phyloP scores from a whole-genome alignment of 2,113 vertebrate species.

The Coryphaenoides rupestris region DNA sequence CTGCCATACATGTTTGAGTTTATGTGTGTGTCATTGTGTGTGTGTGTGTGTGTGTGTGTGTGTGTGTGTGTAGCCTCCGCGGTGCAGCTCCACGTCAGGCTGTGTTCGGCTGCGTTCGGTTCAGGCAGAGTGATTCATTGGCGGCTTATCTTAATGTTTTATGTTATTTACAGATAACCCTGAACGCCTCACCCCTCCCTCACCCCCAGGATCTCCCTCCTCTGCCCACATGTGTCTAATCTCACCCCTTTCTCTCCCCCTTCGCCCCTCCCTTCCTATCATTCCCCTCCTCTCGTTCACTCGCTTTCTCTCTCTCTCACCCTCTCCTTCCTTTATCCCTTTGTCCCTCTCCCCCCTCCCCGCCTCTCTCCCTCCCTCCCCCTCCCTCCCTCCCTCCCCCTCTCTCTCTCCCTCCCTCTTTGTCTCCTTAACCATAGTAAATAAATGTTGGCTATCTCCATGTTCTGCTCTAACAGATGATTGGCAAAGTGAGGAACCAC shows the following conservation, averaged over 20 bases:
- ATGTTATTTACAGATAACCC: not conserved
- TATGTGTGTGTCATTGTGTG: not conserved
- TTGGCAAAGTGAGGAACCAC: too few relatives aligned
- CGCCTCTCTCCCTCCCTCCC: constrained; percentile 7
- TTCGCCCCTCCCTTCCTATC: not conserved
- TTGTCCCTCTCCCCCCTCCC: not conserved
- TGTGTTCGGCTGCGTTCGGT: not conserved
- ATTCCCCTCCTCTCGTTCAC: too few relatives aligned
- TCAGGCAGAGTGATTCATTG: not conserved
- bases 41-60: not conserved
- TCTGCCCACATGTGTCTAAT: too few relatives aligned
- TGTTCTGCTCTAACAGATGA: too few relatives aligned
- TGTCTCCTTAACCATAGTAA: too few relatives aligned
- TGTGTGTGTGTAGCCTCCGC: not conserved
- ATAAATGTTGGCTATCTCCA: too few relatives aligned
- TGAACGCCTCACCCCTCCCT: not conserved
- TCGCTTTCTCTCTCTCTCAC: not conserved
- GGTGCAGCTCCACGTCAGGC: not conserved
- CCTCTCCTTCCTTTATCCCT: constrained; percentile 21
- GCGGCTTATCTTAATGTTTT: not conserved
- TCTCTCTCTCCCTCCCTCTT: constrained; percentile 41
- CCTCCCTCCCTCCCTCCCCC: constrained; percentile 1
- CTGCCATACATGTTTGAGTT: too few relatives aligned
- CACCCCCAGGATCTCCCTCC: constrained; percentile 26
- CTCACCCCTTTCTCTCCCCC: too few relatives aligned